Evolutionary conservation across 1,140 invertebrate genomes (phyloP), one percentile per base, ranked within the genome.

Genomic region (Psilanteris sp.): DNA sequence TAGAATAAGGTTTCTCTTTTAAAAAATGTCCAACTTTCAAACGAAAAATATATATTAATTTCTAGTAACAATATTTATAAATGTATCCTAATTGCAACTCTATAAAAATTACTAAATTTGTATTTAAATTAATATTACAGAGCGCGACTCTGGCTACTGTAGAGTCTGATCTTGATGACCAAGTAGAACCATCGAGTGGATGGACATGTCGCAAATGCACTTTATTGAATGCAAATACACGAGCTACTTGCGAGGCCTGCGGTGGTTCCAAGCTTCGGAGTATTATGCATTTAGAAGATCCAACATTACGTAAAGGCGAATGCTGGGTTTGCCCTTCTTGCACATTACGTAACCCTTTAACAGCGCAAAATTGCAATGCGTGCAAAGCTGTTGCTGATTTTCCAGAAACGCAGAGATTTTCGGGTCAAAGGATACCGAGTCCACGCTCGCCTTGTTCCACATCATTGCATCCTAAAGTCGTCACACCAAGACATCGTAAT

Each of bases 181-280:
- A 84, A n/a, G 24, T 81, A 9, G 68, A 79, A n/a, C 46, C 66
- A 14, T 55, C 68, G 72, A 2, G 80, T 82, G n/a, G 91, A 9
- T 97, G 96, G 96, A 93, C 94, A 3, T 97, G 96, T 83, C 92
- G 92, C 70, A 96, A 96, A 79, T 97, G 96, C 83, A 97, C 96
- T 1, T 89, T 97, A 32, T 90, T 96, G 1, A 97, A 97, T 87
- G 90, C 91, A 11, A 89, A 90, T 0, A 87, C 89, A 11, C 90
- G 91, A 4, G 89, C 91, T 43, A 92, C 92, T 0, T 97, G 96
- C 81, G 92, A 93, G 4, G 95, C 94, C 0, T 97, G 96, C 86
- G 94, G 94, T 13, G 94, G 94, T 8, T 95, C 94, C 0, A 93
- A 94, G 78, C 87, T 94, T 2, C 90, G 91, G 54, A 93, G 92